These are phyloP conservation scores for Dendroctonus valens DNA, from an alignment of 1,140 invertebrate genomes.

Conservation along the genomic window DNA sequence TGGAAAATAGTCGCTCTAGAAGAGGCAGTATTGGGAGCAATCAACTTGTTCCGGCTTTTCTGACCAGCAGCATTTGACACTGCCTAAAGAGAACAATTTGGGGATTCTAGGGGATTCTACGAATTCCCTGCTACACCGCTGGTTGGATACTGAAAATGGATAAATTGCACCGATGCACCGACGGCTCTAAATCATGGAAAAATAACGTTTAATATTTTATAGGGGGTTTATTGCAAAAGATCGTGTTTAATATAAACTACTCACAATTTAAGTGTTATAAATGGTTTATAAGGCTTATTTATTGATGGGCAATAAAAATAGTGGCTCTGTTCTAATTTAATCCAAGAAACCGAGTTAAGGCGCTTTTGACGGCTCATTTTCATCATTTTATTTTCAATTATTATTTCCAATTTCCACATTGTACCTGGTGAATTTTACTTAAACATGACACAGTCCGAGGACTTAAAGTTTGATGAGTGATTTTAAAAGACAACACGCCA, in stretches of 20 bases:
- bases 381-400: too few species aligned
- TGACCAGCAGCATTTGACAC: too few species aligned
- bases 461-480: too few species aligned
- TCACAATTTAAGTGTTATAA: slow-evolving; percentile 24
- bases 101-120: not conserved
- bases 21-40: not conserved
- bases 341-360: too few species aligned
- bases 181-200: slow-evolving; percentile 25
- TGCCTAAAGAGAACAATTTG: not conserved
- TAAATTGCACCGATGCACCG: slow-evolving; percentile 26
- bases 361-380: too few species aligned
- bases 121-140: slow-evolving; percentile 3
- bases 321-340: not conserved
- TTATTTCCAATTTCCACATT: too few species aligned
- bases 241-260: slow-evolving; percentile 27
- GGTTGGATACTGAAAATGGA: slow-evolving; percentile 15
- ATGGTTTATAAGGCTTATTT: slow-evolving; percentile 17
- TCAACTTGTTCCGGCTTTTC: not conserved
- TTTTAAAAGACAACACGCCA: too few species aligned
- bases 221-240: slow-evolving; percentile 23
- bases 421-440: too few species aligned
- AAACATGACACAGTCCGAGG: too few species aligned
- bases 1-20: not conserved
- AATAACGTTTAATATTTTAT: slow-evolving; percentile 29
- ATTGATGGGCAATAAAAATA: slow-evolving; percentile 2